phyloP scores from a whole-genome alignment of 2,797 vertebrate genomes.

The Phrynocephalus guinanensis region DNA sequence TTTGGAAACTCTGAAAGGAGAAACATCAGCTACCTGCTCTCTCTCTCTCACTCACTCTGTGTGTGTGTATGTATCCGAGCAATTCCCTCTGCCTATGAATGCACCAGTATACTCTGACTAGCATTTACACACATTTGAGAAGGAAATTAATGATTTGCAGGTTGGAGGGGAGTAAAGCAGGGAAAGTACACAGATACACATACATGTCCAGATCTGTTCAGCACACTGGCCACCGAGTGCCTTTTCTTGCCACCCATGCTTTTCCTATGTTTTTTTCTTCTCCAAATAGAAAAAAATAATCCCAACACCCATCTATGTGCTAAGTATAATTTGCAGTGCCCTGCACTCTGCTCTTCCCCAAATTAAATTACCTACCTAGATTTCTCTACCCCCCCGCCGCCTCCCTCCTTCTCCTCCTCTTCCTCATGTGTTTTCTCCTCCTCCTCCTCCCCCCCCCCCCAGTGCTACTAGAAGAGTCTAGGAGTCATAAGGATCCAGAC shows the following conservation, averaged over 20 bases:
- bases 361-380: not conserved
- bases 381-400: too few relatives aligned
- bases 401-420: not conserved
- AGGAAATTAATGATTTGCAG: constrained; percentile 73
- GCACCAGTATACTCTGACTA: constrained; percentile 59
- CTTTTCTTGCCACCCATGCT: constrained; percentile 52
- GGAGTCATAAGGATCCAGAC: constrained; percentile 73
- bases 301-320: constrained; percentile 64
- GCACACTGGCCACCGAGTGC: constrained; percentile 63
- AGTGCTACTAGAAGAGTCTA: constrained; percentile 48
- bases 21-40: constrained; percentile 50
- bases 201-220: constrained; percentile 62
- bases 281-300: not conserved
- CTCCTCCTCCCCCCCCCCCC: constrained; percentile 61
- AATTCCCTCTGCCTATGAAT: constrained; percentile 65
- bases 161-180: constrained; percentile 24
- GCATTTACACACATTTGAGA: constrained; percentile 57
- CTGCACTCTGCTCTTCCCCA: not conserved
- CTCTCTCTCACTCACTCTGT: constrained; percentile 24
- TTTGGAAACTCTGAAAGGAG: constrained; percentile 58
- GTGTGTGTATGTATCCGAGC: constrained; percentile 47
- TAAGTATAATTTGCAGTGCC: constrained; percentile 66
- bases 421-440: constrained; percentile 62
- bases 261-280: not conserved
- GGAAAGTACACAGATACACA: constrained; percentile 13